Evolutionary conservation across 1,140 invertebrate genomes (phyloP).

Genomic region (Drosophila takahashii): DNA sequence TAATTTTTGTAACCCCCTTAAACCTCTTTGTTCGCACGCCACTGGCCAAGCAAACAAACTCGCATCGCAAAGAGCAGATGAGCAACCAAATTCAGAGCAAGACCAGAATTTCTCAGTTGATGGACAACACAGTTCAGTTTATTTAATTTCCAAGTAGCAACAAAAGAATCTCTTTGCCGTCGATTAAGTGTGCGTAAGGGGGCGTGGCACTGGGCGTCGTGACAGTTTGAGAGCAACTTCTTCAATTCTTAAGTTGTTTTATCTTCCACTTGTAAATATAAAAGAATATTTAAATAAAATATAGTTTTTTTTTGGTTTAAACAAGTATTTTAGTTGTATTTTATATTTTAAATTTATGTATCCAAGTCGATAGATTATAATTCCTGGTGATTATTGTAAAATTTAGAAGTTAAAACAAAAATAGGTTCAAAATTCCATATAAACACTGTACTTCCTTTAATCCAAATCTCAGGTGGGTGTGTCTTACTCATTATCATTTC

Average conservation of each 20-base stretch:
- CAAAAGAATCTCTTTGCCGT: conserved; percentile 31
- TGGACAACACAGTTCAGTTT: conserved; percentile 60
- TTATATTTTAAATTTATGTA: too few species aligned
- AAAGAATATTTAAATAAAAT: too few species aligned
- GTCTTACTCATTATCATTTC: conserved; percentile 25
- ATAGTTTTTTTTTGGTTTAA: too few species aligned
- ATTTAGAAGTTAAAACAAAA: too few species aligned
- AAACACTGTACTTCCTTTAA: neutral
- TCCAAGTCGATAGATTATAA: too few species aligned
- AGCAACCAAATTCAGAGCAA: conserved; percentile 5
- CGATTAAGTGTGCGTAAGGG: conserved; percentile 11
- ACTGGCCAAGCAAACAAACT: neutral
- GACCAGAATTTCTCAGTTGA: conserved; percentile 42
- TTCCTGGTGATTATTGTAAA: too few species aligned
- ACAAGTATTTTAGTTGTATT: too few species aligned
- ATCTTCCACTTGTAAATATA: too few species aligned
- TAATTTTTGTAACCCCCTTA: neutral
- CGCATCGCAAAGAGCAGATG: neutral
- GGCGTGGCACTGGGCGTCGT: conserved; percentile 7
- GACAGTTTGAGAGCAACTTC: conserved; percentile 35
- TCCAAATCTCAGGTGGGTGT: neutral
- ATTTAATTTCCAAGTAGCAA: conserved; percentile 64
- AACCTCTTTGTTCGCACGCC: neutral
- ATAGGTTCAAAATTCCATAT: too few species aligned
- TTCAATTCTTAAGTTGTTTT: neutral